These are phyloP conservation scores for Cheracebus regulus DNA, from an alignment of 2,797 vertebrate species.

Conservation along the genomic window DNA sequence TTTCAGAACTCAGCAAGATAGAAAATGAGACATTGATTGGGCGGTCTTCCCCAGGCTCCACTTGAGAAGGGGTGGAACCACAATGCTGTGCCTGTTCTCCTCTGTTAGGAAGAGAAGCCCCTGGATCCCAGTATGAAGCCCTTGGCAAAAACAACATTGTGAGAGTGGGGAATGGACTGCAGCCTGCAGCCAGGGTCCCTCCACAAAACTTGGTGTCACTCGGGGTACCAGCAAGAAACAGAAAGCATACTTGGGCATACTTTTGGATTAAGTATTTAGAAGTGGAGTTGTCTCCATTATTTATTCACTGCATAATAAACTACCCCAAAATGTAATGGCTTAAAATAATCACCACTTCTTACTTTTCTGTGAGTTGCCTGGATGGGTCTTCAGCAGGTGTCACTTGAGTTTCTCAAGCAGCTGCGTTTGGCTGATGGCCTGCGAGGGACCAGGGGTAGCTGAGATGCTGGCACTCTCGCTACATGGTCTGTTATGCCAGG, in stretches of 20 bases:
- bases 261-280: neutral
- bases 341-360: neutral
- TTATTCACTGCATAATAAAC: neutral
- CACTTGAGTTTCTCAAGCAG: neutral
- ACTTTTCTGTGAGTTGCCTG: neutral
- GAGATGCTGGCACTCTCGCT: neutral
- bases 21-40: neutral
- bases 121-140: neutral
- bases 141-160: neutral
- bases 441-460: neutral
- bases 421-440: neutral
- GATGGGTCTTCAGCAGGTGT: neutral
- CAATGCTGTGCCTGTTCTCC: neutral
- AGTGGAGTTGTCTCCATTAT: neutral
- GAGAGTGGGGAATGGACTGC: neutral
- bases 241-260: neutral
- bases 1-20: neutral
- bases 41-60: neutral
- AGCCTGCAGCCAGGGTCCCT: neutral
- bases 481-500: rapidly evolving
- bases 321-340: neutral
- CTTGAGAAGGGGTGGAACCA: neutral
- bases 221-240: neutral
- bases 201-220: neutral
- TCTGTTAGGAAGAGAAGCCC: neutral